Evolutionary conservation across 2,888 invertebrate genomes (phyloP).

Genomic region (Eristalis arbustorum): DNA sequence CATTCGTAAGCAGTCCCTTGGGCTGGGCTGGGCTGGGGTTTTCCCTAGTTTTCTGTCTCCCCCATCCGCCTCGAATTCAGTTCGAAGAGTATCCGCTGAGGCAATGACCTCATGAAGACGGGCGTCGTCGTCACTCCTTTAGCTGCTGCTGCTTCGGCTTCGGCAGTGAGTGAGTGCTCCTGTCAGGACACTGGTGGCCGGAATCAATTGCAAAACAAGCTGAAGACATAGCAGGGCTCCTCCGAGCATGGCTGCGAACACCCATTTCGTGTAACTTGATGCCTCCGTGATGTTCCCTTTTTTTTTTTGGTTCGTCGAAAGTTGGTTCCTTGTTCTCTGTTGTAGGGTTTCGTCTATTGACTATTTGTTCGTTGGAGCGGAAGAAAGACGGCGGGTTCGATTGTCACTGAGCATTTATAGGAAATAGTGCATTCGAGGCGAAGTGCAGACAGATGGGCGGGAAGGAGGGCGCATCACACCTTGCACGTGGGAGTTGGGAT

Average conservation of each 20-base stretch:
- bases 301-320: not conserved
- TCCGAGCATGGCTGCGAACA: conserved; percentile 40
- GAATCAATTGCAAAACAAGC: conserved; percentile 44
- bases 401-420: no score
- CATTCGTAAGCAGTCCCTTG: conserved; percentile 1
- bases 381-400: no score
- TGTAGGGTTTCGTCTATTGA: not conserved
- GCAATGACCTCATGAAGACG: conserved; percentile 43
- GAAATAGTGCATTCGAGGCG: not conserved
- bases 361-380: not conserved
- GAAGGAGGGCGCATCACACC: not conserved
- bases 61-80: not conserved
- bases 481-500: not conserved
- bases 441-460: not conserved
- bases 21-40: conserved; percentile 24
- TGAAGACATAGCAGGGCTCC: conserved; percentile 35
- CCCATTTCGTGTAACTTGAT: conserved; percentile 59
- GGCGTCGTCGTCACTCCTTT: conserved; percentile 20
- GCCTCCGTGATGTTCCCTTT: conserved; percentile 43
- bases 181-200: conserved; percentile 18
- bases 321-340: not conserved
- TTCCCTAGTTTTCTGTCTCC: not conserved
- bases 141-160: not conserved
- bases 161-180: not conserved
- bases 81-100: conserved; percentile 1